Evolutionary conservation across 2,888 invertebrate species (phyloP).

Genomic region (Hemicrepidius hirtus): DNA sequence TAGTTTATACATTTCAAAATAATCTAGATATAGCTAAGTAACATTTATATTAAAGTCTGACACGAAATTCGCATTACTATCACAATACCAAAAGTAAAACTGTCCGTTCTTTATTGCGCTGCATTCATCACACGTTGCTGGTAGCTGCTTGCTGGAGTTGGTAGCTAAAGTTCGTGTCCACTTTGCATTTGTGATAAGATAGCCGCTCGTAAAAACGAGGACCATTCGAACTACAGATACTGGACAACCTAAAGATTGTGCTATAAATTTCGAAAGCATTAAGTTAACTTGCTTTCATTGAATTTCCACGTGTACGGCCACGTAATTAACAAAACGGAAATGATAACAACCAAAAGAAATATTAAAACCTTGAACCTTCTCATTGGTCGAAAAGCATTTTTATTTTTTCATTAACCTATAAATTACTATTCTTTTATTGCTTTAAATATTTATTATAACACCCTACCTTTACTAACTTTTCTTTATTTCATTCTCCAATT

Average conservation of each 20-base stretch:
- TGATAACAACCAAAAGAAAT: constrained; percentile 8
- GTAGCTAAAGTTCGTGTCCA: constrained; percentile 65
- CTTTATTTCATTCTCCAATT: neutral
- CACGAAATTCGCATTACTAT: constrained; percentile 53
- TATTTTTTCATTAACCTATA: constrained; percentile 16
- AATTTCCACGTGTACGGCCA: constrained; percentile 17
- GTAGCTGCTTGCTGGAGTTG: constrained; percentile 55
- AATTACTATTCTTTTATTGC: neutral
- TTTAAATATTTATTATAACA: too few relatives aligned
- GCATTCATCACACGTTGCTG: constrained; percentile 60
- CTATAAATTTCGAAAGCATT: constrained; percentile 50
- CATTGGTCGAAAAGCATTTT: neutral
- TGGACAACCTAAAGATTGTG: constrained; percentile 43
- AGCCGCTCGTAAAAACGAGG: constrained; percentile 63
- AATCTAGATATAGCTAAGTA: constrained; percentile 51
- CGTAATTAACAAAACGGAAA: constrained; percentile 41
- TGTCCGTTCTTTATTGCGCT: constrained; percentile 56
- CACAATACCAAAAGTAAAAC: constrained; percentile 54
- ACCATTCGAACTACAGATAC: constrained; percentile 58
- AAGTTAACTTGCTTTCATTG: constrained; percentile 24
- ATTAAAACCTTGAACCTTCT: neutral
- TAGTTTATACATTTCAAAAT: constrained; percentile 47
- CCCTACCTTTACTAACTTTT: neutral
- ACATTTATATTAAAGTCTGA: constrained; percentile 52
- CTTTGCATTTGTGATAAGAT: constrained; percentile 68